These are phyloP conservation scores for Ostrea denselamellosa DNA, from an alignment of 1,140 invertebrate genomes.

Conservation along the genomic window DNA sequence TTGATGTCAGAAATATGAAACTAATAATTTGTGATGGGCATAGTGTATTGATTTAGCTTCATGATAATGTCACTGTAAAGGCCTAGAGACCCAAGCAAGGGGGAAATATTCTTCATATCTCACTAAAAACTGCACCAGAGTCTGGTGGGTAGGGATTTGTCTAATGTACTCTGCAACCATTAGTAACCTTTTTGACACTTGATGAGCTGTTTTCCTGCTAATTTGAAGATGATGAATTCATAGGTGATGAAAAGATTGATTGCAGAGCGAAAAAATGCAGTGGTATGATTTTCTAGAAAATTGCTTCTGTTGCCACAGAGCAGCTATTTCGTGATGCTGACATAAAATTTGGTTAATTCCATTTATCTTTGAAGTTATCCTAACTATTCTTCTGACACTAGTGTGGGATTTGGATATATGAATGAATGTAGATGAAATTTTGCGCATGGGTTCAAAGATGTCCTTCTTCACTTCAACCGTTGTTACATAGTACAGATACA, in stretches of 20 bases:
- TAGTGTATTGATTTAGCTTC: conserved; percentile 9
- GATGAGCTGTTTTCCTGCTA: conserved; percentile 36
- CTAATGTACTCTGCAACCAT: conserved; percentile 30
- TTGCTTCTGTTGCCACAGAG: conserved; percentile 9
- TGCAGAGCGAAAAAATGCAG: conserved; percentile 17
- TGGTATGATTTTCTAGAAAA: conserved; percentile 24
- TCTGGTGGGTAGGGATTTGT: background rate
- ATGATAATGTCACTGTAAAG: conserved; percentile 4
- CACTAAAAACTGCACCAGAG: background rate
- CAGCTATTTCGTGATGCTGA: background rate
- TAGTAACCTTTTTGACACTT: conserved; percentile 39
- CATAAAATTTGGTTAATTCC: background rate
- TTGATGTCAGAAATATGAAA: conserved; percentile 38
- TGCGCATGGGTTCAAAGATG: background rate
- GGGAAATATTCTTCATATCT: conserved; percentile 29
- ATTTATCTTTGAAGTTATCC: conserved; percentile 30
- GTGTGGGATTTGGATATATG: background rate
- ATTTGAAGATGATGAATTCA: conserved; percentile 40
- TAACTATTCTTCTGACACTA: background rate
- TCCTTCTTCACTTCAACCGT: background rate
- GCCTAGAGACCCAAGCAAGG: background rate
- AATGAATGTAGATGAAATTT: conserved; percentile 3
- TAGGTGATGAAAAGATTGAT: conserved; percentile 38
- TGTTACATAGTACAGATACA: background rate
- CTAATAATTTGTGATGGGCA: conserved; percentile 35